Evolutionary conservation across 2,797 vertebrate species (phyloP).

Genomic region (Sebastes itinus): DNA sequence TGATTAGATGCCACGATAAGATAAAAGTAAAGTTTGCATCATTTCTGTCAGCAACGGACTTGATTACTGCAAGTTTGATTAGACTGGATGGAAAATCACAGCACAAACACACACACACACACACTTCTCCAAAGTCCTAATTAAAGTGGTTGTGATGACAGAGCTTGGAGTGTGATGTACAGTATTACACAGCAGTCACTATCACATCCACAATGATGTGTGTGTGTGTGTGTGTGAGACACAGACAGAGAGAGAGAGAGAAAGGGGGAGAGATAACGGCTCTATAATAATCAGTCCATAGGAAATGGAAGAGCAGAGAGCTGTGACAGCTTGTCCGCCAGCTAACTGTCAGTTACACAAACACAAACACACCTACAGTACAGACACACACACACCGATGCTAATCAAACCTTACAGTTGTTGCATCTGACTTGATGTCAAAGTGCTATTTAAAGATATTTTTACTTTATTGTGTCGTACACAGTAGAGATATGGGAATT

Average conservation of each 20-base stretch:
- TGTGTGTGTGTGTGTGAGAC: not conserved
- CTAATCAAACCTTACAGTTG: slow-evolving; percentile 59
- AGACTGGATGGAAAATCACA: slow-evolving; percentile 41
- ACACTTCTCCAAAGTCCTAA: slow-evolving; percentile 63
- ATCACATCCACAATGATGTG: slow-evolving; percentile 50
- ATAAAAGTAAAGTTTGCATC: slow-evolving; percentile 47
- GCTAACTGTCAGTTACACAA: slow-evolving; percentile 63
- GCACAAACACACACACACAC: slow-evolving; percentile 15
- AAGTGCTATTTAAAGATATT: slow-evolving; percentile 36
- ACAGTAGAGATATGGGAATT: slow-evolving; percentile 5
- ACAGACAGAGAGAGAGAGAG: not conserved
- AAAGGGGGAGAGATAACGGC: slow-evolving; percentile 50
- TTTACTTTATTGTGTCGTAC: slow-evolving; percentile 15
- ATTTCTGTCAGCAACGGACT: slow-evolving; percentile 43
- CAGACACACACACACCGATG: slow-evolving; percentile 21
- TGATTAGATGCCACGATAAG: slow-evolving; percentile 26
- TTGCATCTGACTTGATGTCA: slow-evolving; percentile 50
- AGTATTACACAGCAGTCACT: slow-evolving; percentile 65
- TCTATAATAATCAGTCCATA: slow-evolving; percentile 75
- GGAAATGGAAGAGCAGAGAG: slow-evolving; percentile 66
- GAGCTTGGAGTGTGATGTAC: slow-evolving; percentile 66
- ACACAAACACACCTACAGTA: slow-evolving; percentile 27
- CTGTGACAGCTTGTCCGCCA: slow-evolving; percentile 74
- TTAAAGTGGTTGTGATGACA: slow-evolving; percentile 76
- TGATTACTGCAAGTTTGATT: slow-evolving; percentile 66